Evolutionary conservation across 2,888 invertebrate genomes (phyloP).

Genomic region (Steinernema scapterisci): DNA sequence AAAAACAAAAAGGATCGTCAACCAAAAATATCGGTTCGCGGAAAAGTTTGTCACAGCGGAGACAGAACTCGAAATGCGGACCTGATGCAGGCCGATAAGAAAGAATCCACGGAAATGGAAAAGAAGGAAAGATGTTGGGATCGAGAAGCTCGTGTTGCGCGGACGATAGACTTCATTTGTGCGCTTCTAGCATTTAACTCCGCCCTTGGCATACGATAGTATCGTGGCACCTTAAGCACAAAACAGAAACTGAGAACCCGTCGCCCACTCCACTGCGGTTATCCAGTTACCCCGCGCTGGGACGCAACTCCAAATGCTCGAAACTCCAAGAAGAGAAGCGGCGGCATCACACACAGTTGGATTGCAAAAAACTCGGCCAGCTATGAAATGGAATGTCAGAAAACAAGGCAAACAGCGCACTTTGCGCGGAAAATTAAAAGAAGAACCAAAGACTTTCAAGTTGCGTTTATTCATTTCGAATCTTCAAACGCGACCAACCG

Average conservation of each 20-base stretch:
- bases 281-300: neutral
- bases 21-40: no score
- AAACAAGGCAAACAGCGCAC: slow-evolving; percentile 14
- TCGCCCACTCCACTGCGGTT: neutral
- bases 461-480: neutral
- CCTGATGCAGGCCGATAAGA: no score
- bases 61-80: no score
- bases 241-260: no score
- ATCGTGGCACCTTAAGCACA: neutral
- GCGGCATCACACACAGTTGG: neutral
- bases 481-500: neutral
- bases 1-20: no score
- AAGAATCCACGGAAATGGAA: no score
- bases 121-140: neutral
- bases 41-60: no score
- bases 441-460: neutral
- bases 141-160: neutral
- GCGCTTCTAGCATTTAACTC: neutral
- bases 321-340: neutral
- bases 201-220: slow-evolving; percentile 4
- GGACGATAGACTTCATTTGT: neutral
- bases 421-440: slow-evolving; percentile 4
- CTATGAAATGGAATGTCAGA: neutral
- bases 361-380: neutral
- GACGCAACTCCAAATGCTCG: neutral